Conservation (phyloP, 1,140 invertebrate genomes). For the Rhagoletis zephyria region DNA sequence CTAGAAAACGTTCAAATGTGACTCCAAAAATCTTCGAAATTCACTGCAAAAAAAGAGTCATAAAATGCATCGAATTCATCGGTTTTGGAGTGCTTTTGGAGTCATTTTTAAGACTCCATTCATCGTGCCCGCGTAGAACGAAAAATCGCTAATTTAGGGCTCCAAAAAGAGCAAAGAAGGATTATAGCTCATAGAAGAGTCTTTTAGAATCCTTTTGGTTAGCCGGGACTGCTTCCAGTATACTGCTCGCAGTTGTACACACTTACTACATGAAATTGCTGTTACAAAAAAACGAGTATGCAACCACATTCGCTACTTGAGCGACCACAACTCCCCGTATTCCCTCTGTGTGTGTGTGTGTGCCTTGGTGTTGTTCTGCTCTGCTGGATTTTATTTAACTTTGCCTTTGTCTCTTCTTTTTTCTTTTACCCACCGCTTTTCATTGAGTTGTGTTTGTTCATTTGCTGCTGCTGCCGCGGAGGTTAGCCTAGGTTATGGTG, state of each 20-base stretch:
- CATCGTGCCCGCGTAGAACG: too few species aligned
- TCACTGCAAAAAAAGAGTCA: too few species aligned
- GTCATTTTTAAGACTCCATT: too few species aligned
- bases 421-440: background rate
- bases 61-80: too few species aligned
- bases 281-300: background rate
- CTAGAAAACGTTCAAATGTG: too few species aligned
- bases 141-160: too few species aligned
- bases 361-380: background rate
- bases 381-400: background rate
- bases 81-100: too few species aligned
- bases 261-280: background rate
- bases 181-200: too few species aligned
- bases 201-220: too few species aligned
- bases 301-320: background rate
- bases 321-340: background rate
- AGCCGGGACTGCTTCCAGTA: background rate
- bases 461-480: background rate
- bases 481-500: slow-evolving; percentile 49
- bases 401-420: background rate
- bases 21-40: too few species aligned
- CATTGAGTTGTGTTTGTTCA: background rate
- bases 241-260: background rate
- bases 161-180: too few species aligned
- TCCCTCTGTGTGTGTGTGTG: background rate